phyloP scores from a whole-genome alignment of 1,140 invertebrate species.

The Chymomyza costata region DNA sequence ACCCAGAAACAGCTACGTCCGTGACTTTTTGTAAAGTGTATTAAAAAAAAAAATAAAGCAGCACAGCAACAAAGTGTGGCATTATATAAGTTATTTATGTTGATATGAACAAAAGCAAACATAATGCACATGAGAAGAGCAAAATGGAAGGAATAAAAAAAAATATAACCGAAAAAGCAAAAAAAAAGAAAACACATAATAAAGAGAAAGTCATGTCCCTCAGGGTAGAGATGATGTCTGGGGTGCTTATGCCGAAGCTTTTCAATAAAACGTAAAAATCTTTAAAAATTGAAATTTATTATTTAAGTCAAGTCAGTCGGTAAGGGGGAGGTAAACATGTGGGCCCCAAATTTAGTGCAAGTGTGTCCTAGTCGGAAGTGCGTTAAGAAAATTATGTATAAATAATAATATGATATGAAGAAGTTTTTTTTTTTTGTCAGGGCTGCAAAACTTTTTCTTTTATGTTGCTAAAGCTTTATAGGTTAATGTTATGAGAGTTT shows the following conservation, averaged over 20 bases:
- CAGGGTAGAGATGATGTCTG: constrained; percentile 34
- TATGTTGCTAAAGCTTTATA: constrained; percentile 11
- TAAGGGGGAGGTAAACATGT: background rate
- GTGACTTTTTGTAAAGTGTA: constrained; percentile 32
- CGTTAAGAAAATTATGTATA: constrained; percentile 40
- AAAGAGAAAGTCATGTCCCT: constrained; percentile 63
- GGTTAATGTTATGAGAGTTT: constrained; percentile 28
- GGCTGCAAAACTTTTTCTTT: constrained; percentile 23
- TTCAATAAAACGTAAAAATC: constrained; percentile 63
- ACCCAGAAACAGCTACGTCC: background rate
- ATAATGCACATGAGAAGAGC: constrained; percentile 53
- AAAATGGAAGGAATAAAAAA: constrained; percentile 3
- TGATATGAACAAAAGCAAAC: constrained; percentile 57
- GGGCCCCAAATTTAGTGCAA: constrained; percentile 21
- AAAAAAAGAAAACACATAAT: constrained; percentile 44
- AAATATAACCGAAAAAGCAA: background rate
- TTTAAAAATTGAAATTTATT: constrained; percentile 70
- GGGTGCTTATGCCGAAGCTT: constrained; percentile 36
- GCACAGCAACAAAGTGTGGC: constrained; percentile 42
- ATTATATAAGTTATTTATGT: constrained; percentile 65
- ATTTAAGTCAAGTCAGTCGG: constrained; percentile 36
- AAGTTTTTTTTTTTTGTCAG: constrained; percentile 34
- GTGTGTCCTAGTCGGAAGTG: constrained; percentile 21
- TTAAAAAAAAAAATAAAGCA: constrained; percentile 32
- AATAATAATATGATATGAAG: constrained; percentile 61